Conservation (phyloP, 1,140 invertebrate species). For the Rhagoletis pomonella region DNA sequence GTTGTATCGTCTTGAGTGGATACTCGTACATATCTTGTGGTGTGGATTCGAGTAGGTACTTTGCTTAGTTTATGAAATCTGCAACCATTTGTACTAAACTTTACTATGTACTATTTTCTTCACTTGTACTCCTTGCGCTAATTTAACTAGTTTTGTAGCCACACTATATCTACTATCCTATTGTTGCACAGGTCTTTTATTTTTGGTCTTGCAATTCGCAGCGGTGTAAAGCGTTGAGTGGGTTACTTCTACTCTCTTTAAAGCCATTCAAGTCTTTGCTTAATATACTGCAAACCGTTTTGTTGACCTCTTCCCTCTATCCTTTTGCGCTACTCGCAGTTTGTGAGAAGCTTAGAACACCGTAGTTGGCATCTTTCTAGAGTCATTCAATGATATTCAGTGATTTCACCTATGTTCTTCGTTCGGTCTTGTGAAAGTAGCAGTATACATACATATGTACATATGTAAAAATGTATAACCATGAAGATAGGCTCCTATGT, state of each 20-base stretch:
- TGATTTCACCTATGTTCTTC: not conserved
- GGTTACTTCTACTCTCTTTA: no score
- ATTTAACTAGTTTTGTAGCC: not conserved
- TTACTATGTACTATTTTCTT: not conserved
- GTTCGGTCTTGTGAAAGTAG: not conserved
- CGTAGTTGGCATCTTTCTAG: not conserved
- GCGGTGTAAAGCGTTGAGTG: not conserved
- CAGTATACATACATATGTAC: no score
- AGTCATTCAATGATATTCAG: not conserved
- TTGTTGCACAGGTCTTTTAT: not conserved
- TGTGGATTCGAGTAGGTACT: not conserved
- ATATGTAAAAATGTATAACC: no score
- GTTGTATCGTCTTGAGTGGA: conserved; percentile 28
- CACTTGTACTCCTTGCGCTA: not conserved
- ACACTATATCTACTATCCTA: not conserved
- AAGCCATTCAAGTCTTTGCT: no score
- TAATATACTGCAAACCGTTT: no score
- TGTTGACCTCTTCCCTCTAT: no score
- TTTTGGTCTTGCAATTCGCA: not conserved
- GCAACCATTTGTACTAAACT: not conserved
- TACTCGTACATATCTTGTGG: not conserved
- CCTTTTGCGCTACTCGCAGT: no score
- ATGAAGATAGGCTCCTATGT: not conserved
- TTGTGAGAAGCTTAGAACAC: not conserved
- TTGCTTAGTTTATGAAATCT: conserved; percentile 29